A percentile compares a stretch with the other conserved stretches of the same genome.
Conservation (phyloP, 2,113 vertebrate genomes). For the Callopanchax toddi region DNA sequence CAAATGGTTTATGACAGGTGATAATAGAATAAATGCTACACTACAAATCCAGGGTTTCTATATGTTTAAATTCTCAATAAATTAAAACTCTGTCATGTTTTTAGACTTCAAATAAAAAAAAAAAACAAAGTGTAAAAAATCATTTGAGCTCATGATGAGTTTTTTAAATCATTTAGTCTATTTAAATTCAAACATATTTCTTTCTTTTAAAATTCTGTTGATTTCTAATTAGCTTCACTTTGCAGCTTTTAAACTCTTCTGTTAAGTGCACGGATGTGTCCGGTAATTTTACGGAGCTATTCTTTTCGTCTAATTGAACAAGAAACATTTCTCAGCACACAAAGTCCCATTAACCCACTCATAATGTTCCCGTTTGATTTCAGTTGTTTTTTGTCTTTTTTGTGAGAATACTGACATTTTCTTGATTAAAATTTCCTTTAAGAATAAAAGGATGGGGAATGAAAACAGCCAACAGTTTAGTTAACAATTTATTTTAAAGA, state of each 20-base stretch:
- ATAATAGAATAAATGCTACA: neutral
- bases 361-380: constrained; percentile 35
- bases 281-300: constrained; percentile 37
- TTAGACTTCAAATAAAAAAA: no score
- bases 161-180: neutral
- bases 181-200: neutral
- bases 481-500: neutral
- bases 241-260: constrained; percentile 4
- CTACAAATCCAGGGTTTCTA: neutral
- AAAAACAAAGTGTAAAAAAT: neutral
- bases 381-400: constrained; percentile 1
- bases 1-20: neutral
- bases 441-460: constrained; percentile 4
- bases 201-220: neutral
- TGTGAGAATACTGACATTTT: constrained; percentile 55
- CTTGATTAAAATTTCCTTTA: constrained; percentile 48
- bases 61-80: neutral
- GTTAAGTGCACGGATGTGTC: constrained; percentile 28
- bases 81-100: no score
- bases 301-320: constrained; percentile 48
- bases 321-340: constrained; percentile 33
- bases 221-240: constrained; percentile 8
- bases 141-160: neutral
- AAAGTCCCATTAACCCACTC: constrained; percentile 56
- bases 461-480: constrained; percentile 25